These are phyloP conservation scores for Gymnoscelis rufifasciata DNA, from an alignment of 2,888 invertebrate species.

Conservation along the genomic window DNA sequence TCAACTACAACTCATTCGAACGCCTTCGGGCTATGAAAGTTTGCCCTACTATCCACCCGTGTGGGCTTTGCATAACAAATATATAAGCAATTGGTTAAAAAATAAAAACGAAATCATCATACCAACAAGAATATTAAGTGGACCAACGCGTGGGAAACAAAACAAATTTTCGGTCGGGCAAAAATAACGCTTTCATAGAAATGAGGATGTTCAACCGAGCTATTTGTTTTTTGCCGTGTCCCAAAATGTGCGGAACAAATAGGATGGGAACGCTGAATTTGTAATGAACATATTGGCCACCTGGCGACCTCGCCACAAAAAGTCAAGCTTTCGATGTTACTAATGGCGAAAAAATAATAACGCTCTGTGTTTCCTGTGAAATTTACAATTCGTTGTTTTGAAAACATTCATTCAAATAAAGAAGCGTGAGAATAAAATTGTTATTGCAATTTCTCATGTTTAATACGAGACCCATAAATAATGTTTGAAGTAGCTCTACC, in stretches of 20 bases:
- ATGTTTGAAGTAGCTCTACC: too few relatives aligned
- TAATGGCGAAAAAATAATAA: neutral
- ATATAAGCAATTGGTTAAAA: too few relatives aligned
- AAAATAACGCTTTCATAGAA: neutral
- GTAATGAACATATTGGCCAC: conserved; percentile 18
- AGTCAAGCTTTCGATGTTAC: neutral
- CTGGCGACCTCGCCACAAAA: conserved; percentile 12
- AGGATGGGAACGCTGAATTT: conserved; percentile 13
- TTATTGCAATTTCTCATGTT: too few relatives aligned
- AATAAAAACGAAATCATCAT: neutral
- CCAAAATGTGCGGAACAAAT: neutral
- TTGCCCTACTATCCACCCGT: too few relatives aligned
- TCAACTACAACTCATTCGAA: too few relatives aligned
- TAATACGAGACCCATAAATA: too few relatives aligned
- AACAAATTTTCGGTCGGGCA: neutral
- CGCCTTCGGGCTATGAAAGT: too few relatives aligned
- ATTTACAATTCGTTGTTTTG: too few relatives aligned
- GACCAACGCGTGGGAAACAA: neutral
- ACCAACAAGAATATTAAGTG: neutral
- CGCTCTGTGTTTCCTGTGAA: too few relatives aligned
- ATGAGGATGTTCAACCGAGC: neutral
- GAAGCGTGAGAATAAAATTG: too few relatives aligned
- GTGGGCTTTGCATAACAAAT: too few relatives aligned
- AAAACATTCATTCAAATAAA: too few relatives aligned
- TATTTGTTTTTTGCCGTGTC: neutral